These are phyloP conservation scores for Dione vanillae DNA, from an alignment of 2,888 invertebrate species.

Conservation along the genomic window DNA sequence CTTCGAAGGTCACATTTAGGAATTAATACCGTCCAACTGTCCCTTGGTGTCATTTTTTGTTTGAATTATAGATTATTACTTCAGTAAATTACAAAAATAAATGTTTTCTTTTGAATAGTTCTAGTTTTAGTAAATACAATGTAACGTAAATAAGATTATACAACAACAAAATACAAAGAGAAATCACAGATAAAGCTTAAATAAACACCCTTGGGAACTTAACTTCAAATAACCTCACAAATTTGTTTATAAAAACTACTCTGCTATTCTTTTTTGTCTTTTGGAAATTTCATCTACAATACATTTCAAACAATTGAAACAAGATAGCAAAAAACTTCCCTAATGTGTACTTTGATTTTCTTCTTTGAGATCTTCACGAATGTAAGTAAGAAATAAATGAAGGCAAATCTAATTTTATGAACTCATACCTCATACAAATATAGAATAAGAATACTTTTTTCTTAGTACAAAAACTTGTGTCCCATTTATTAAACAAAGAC, in stretches of 20 bases:
- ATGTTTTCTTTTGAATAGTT: neutral
- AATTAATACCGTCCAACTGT: no score
- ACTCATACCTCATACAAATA: conserved; percentile 28
- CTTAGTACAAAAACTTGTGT: neutral
- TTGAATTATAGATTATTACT: no score
- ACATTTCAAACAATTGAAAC: conserved; percentile 21
- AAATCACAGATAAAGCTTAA: conserved; percentile 12
- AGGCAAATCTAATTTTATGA: conserved; percentile 42
- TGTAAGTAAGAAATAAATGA: conserved; percentile 39
- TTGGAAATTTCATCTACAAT: conserved; percentile 13
- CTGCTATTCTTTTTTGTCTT: conserved; percentile 16
- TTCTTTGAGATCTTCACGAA: conserved; percentile 20
- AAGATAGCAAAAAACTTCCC: conserved; percentile 16
- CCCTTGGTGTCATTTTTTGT: no score
- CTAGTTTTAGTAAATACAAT: neutral
- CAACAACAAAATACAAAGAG: neutral
- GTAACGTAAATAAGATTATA: neutral
- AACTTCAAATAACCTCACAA: neutral
- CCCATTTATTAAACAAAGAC: neutral
- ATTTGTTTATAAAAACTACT: conserved; percentile 2
- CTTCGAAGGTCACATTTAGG: no score
- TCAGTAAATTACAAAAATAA: neutral
- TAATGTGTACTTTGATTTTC: conserved; percentile 30
- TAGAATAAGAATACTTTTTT: neutral
- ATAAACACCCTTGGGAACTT: neutral